Base-by-base conservation (phyloP, 2,888 invertebrate species). In the Scelioninae gen. 1 region DNA sequence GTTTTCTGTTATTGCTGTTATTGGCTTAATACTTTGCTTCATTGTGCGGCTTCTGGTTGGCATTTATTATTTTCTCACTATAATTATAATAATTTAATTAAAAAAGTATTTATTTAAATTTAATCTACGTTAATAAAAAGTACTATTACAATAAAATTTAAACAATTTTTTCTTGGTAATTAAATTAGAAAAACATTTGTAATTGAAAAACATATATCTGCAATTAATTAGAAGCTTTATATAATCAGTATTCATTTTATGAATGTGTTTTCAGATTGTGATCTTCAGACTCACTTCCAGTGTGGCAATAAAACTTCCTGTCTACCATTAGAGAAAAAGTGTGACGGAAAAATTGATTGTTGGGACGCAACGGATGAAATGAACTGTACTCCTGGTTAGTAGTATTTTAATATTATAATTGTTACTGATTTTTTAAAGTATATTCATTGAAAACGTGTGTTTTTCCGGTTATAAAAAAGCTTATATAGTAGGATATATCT, bases 291-390 rank as follows among this genome's bases (percentile, higher is more conserved):
- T 74, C 94, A 95, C 90, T 96, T 96, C 90, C 95, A 95, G 62
- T 96, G 96, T 89, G 95, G 96, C 56, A 95, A 96, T 87, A 93
- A 94, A 60, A 95, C 96, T 85, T 96, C 96, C 58, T 96, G 96
- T 92, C 93, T 96, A 78, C 93, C 95, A n/a, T 93, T 94, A 83
- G 92, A 93, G n/a, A 95, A 94, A 90, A 93, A 94, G 87, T 96
- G 96, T 91, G 95, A 96, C 89, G 95, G 95, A 43, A 93, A 94
- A 80, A 94, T 96, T 79, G 96, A 96, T 90, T 96, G 96, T 89
- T 96, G 96, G 96, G 96, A 96, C 91, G 95, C 95, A 72, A 94
- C 94, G 45, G 96, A 96, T 89, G 96, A 96, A 93, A 92, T 94
- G 38, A 94, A 95, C 91, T 96, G 96, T 90, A 95, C 95, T 60